Evolutionary conservation across 1,140 invertebrate species (phyloP).

Genomic region (Gryon sp.): DNA sequence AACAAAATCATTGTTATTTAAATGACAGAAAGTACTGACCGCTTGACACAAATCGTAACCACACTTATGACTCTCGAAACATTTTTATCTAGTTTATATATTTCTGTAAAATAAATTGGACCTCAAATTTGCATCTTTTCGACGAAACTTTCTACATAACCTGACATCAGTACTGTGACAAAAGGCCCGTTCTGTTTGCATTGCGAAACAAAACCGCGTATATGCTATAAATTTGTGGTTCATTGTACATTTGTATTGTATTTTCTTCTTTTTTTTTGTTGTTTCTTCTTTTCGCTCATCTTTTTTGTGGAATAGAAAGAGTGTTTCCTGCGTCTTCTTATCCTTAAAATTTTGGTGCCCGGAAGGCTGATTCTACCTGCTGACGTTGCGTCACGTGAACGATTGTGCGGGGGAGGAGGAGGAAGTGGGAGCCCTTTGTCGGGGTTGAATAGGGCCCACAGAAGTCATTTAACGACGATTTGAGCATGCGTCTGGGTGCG

Average conservation of each 20-base stretch:
- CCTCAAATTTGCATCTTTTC: too few relatives aligned
- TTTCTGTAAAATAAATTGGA: too few relatives aligned
- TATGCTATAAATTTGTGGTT: slow-evolving; percentile 24
- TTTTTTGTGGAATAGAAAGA: slow-evolving; percentile 17
- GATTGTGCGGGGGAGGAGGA: slow-evolving; percentile 9
- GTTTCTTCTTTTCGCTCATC: background rate
- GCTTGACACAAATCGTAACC: too few relatives aligned
- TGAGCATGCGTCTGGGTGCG: background rate
- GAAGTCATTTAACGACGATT: slow-evolving; percentile 39
- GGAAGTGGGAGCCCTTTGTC: slow-evolving; percentile 45
- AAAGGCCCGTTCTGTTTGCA: background rate
- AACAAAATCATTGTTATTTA: too few relatives aligned
- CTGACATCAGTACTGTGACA: background rate
- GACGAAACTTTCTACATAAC: background rate
- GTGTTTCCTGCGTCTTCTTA: slow-evolving; percentile 10
- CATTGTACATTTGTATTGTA: slow-evolving; percentile 21
- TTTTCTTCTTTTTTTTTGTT: slow-evolving; percentile 3
- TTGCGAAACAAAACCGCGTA: slow-evolving; percentile 26
- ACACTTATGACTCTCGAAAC: too few relatives aligned
- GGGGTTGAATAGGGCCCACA: slow-evolving; percentile 17
- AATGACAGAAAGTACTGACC: too few relatives aligned
- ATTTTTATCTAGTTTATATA: too few relatives aligned
- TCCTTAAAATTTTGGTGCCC: slow-evolving; percentile 13
- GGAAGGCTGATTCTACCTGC: slow-evolving; percentile 51
- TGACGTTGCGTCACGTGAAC: slow-evolving; percentile 46